phyloP scores from a whole-genome alignment of 1,140 invertebrate genomes.

The Ceratosolen fusciceps region DNA sequence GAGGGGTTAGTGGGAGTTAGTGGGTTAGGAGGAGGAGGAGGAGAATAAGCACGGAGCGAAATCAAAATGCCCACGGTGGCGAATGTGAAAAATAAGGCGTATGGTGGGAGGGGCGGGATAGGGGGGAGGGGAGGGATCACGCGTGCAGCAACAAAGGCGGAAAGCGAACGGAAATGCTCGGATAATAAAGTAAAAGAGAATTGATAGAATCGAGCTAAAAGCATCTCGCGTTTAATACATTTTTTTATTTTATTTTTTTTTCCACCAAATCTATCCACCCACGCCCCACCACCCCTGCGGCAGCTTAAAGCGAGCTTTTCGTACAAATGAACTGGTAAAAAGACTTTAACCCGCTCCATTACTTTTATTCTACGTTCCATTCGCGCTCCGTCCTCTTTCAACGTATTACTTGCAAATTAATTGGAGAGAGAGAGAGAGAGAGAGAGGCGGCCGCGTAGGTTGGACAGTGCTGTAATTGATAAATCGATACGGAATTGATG shows the following conservation, averaged over 20 bases:
- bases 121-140: not conserved
- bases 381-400: not conserved
- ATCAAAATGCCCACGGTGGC: not conserved
- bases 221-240: conserved; percentile 17
- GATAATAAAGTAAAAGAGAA: not conserved
- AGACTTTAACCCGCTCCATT: not conserved
- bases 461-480: not conserved
- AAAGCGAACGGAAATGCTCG: not conserved
- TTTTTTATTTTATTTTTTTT: no score
- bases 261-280: no score
- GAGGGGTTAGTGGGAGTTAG: no score
- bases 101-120: not conserved
- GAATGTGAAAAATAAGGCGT: not conserved
- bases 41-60: no score
- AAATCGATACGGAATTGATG: not conserved
- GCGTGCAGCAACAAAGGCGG: not conserved
- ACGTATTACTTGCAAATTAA: not conserved
- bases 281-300: not conserved
- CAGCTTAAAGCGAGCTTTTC: not conserved
- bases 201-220: conserved; percentile 2
- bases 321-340: conserved; percentile 28
- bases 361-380: not conserved
- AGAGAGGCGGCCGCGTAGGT: not conserved
- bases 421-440: no score
- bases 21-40: no score